Evolutionary conservation across 2,888 invertebrate genomes (phyloP).

Genomic region (Notocelia uddmanniana): DNA sequence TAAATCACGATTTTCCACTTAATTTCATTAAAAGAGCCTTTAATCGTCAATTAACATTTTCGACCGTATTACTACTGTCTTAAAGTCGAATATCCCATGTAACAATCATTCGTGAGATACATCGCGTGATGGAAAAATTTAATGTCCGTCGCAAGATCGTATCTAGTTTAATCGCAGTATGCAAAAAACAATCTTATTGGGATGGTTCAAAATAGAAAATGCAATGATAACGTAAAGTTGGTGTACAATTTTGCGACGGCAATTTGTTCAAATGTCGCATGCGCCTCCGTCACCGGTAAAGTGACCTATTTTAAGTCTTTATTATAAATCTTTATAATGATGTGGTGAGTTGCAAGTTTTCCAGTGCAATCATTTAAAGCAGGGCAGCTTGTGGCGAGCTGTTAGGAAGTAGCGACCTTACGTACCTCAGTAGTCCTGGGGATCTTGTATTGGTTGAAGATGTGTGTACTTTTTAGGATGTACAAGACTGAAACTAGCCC

Average conservation of each 20-base stretch:
- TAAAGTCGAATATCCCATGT: slow-evolving; percentile 12
- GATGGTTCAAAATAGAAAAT: neutral
- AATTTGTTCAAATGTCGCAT: slow-evolving; percentile 4
- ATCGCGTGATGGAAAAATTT: slow-evolving; percentile 23
- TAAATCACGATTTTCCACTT: slow-evolving; percentile 9
- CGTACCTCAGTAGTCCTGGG: no score
- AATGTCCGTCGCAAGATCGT: neutral
- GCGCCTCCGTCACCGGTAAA: slow-evolving; percentile 10
- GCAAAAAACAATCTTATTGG: neutral
- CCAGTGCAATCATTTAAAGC: no score
- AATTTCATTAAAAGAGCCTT: slow-evolving; percentile 18
- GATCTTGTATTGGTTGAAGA: no score
- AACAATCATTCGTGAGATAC: slow-evolving; percentile 1
- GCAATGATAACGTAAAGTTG: neutral
- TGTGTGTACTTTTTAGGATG: no score
- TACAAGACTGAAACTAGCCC: no score
- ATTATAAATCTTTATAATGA: neutral
- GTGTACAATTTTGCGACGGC: neutral
- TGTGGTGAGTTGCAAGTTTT: no score
- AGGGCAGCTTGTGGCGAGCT: no score
- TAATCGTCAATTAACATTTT: neutral
- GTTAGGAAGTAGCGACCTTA: no score
- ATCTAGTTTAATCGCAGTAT: neutral
- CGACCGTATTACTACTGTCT: neutral
- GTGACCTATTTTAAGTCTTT: slow-evolving; percentile 15